These are phyloP conservation scores for Aphidius ervi DNA, from an alignment of 1,140 invertebrate species.

Conservation along the genomic window DNA sequence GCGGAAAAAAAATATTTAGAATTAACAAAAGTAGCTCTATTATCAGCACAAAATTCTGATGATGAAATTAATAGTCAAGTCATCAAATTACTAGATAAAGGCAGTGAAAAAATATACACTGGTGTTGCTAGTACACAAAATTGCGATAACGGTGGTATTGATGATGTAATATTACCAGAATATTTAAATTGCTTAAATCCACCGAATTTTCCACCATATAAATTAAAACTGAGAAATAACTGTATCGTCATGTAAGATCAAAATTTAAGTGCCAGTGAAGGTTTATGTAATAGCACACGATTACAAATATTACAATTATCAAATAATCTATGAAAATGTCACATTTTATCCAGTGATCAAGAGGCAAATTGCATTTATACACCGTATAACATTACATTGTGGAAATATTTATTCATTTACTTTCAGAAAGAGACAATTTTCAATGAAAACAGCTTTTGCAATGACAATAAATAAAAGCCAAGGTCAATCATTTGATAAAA, in stretches of 20 bases:
- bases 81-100: conserved; percentile 18
- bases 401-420: conserved; percentile 9
- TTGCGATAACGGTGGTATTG: conserved; percentile 15
- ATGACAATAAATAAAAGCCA: conserved; percentile 14
- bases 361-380: conserved; percentile 21
- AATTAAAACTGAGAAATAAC: conserved; percentile 7
- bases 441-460: conserved; percentile 2
- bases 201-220: conserved; percentile 17
- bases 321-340: conserved; percentile 26
- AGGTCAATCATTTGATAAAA: conserved; percentile 33
- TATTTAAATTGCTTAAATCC: conserved; percentile 28
- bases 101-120: conserved; percentile 16
- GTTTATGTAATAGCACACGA: conserved; percentile 23
- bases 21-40: conserved; percentile 18
- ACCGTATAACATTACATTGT: conserved; percentile 16
- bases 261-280: conserved; percentile 9
- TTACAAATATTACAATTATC: conserved; percentile 21
- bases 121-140: conserved; percentile 19
- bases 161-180: conserved; percentile 21
- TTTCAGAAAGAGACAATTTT: conserved; percentile 11
- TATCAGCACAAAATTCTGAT: conserved; percentile 25
- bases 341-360: conserved; percentile 26
- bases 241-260: conserved; percentile 2
- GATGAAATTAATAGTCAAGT: conserved; percentile 29
- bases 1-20: conserved; percentile 4